phyloP scores from a whole-genome alignment of 2,113 vertebrate species.

The Cheirogaleus medius region DNA sequence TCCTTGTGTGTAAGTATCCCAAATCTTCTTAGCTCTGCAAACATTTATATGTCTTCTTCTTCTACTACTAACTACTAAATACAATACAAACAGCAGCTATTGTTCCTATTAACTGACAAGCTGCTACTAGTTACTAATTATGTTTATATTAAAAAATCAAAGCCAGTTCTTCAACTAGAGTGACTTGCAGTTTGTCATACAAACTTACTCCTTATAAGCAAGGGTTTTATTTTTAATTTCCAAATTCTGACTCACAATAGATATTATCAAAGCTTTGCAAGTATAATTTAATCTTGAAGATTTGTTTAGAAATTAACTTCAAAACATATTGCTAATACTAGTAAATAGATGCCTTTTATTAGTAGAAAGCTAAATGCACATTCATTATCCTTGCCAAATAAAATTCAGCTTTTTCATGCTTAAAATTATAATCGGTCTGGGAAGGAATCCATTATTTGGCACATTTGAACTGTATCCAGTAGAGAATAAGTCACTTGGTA shows the following conservation, averaged over 20 bases:
- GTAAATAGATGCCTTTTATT: neutral
- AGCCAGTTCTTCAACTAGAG: neutral
- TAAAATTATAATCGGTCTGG: slow-evolving; percentile 43
- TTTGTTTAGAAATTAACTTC: slow-evolving; percentile 31
- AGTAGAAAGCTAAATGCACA: slow-evolving; percentile 17
- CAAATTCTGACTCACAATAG: neutral
- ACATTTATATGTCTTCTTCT: neutral
- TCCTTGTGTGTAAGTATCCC: neutral
- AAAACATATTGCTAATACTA: slow-evolving; percentile 17
- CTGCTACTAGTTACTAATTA: neutral
- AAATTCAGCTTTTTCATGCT: slow-evolving; percentile 43
- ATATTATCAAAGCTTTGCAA: neutral
- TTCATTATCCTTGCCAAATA: slow-evolving; percentile 33
- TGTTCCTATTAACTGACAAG: neutral
- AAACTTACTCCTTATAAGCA: neutral
- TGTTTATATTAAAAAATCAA: neutral
- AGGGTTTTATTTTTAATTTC: slow-evolving; percentile 39
- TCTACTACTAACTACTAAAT: neutral
- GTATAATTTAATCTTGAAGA: slow-evolving; percentile 26
- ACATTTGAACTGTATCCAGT: slow-evolving; percentile 11
- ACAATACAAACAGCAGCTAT: neutral
- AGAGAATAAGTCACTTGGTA: slow-evolving; percentile 26
- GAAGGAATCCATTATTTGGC: slow-evolving; percentile 49
- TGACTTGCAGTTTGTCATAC: neutral
- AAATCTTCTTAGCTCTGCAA: neutral